phyloP scores from a whole-genome alignment of 2,797 vertebrate species.

The Lithobates pipiens region DNA sequence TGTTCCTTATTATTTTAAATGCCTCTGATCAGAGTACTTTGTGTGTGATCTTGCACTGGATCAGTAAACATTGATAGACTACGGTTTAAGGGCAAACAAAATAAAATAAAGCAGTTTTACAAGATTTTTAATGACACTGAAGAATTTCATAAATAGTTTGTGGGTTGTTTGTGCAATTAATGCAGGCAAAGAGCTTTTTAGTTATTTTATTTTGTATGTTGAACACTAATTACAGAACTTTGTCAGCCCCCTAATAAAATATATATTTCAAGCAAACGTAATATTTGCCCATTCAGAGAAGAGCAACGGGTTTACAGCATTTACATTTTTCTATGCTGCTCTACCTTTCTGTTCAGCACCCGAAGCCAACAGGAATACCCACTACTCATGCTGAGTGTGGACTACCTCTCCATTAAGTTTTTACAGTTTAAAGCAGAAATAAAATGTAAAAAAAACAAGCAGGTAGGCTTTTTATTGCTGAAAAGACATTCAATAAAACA shows the following conservation, averaged over 20 bases:
- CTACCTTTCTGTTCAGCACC: too few species aligned
- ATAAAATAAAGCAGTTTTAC: constrained; percentile 22
- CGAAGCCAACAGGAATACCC: too few species aligned
- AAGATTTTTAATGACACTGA: constrained; percentile 39
- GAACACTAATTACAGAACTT: not conserved
- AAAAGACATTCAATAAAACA: too few species aligned
- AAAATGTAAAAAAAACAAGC: too few species aligned
- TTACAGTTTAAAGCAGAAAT: too few species aligned
- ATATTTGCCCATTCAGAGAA: too few species aligned
- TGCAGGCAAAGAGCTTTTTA: constrained; percentile 11
- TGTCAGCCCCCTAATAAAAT: not conserved
- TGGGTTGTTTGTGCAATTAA: not conserved
- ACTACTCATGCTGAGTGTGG: too few species aligned
- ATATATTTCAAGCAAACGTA: too few species aligned
- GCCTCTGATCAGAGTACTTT: constrained; percentile 73
- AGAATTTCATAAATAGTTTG: constrained; percentile 36
- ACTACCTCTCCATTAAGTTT: too few species aligned
- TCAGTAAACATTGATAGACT: constrained; percentile 70
- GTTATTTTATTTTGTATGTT: constrained; percentile 3
- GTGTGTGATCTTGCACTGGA: constrained; percentile 85
- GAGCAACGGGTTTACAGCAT: too few species aligned
- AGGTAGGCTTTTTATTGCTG: too few species aligned
- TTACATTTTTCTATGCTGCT: too few species aligned
- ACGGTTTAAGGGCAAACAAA: constrained; percentile 49
- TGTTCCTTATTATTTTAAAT: constrained; percentile 71